Evolutionary conservation across 2,113 vertebrate species (phyloP).

Genomic region (Excalfactoria chinensis): DNA sequence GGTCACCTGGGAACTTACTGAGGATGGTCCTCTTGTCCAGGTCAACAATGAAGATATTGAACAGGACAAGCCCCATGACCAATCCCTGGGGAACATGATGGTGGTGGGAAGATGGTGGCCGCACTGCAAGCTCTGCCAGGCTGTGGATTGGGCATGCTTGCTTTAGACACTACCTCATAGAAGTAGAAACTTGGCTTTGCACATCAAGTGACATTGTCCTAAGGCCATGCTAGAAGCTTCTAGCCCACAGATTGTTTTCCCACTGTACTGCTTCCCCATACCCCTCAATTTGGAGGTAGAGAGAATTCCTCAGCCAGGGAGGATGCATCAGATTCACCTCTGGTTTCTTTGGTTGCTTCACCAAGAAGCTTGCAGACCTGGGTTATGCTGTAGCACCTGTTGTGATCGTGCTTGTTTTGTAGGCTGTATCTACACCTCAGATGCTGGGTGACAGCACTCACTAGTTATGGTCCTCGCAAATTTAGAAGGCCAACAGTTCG

Average conservation of each 20-base stretch:
- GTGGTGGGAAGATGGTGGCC: too few relatives aligned
- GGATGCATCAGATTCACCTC: not conserved
- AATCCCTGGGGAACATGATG: too few relatives aligned
- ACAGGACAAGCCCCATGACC: too few relatives aligned
- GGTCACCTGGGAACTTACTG: too few relatives aligned
- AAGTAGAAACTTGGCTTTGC: not conserved
- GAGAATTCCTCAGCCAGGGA: not conserved
- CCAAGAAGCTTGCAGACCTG: not conserved
- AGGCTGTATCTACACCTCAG: not conserved
- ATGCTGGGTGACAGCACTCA: not conserved
- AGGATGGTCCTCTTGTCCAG: too few relatives aligned
- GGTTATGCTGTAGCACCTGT: not conserved
- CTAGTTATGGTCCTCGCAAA: not conserved
- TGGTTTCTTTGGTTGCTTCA: not conserved
- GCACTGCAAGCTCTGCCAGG: too few relatives aligned
- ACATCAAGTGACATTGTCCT: not conserved
- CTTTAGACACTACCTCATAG: too few relatives aligned
- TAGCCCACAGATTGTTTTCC: not conserved
- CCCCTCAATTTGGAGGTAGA: not conserved
- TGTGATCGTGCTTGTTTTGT: not conserved
- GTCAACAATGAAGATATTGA: too few relatives aligned
- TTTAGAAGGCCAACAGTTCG: not conserved
- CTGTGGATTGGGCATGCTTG: too few relatives aligned
- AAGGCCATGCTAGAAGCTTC: not conserved
- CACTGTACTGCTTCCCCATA: not conserved